Evolutionary conservation across 2,888 invertebrate species (phyloP).

Genomic region (Philaethria dido): DNA sequence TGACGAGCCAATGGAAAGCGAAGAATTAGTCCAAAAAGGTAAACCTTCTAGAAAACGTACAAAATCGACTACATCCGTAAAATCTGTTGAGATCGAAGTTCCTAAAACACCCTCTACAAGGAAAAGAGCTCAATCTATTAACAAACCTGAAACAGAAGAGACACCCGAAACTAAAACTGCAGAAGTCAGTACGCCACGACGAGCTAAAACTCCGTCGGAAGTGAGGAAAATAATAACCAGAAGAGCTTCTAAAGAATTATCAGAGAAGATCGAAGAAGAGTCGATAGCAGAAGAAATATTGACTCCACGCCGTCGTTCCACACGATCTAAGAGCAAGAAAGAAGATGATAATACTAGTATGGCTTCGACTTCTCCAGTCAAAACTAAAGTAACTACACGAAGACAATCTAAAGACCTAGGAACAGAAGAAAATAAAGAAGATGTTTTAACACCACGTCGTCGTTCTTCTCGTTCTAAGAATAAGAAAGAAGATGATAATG

Average conservation of each 20-base stretch:
- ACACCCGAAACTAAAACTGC: slow-evolving; percentile 52
- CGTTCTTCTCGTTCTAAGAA: slow-evolving; percentile 55
- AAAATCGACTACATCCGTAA: slow-evolving; percentile 50
- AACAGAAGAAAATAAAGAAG: slow-evolving; percentile 49
- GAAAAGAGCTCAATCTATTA: slow-evolving; percentile 63
- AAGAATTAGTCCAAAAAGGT: slow-evolving; percentile 33
- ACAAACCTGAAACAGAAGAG: slow-evolving; percentile 56
- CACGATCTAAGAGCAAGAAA: slow-evolving; percentile 57
- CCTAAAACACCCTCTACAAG: slow-evolving; percentile 61
- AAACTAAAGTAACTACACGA: slow-evolving; percentile 46
- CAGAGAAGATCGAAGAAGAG: slow-evolving; percentile 60
- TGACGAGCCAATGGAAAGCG: slow-evolving; percentile 25
- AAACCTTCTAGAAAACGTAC: slow-evolving; percentile 29
- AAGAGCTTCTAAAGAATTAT: slow-evolving; percentile 68
- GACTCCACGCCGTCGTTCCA: slow-evolving; percentile 63
- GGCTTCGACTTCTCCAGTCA: slow-evolving; percentile 62
- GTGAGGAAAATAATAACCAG: slow-evolving; percentile 68
- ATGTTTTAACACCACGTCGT: slow-evolving; percentile 62
- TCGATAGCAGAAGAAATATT: slow-evolving; percentile 56
- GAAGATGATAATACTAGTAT: slow-evolving; percentile 69
- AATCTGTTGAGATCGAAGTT: slow-evolving; percentile 46
- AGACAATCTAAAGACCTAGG: slow-evolving; percentile 3
- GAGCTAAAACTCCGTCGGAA: slow-evolving; percentile 67
- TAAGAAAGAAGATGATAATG: slow-evolving; percentile 65
- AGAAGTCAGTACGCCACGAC: slow-evolving; percentile 43